These are phyloP conservation scores for Mesaphorura yosii DNA, from an alignment of 1,140 invertebrate species.

Conservation along the genomic window DNA sequence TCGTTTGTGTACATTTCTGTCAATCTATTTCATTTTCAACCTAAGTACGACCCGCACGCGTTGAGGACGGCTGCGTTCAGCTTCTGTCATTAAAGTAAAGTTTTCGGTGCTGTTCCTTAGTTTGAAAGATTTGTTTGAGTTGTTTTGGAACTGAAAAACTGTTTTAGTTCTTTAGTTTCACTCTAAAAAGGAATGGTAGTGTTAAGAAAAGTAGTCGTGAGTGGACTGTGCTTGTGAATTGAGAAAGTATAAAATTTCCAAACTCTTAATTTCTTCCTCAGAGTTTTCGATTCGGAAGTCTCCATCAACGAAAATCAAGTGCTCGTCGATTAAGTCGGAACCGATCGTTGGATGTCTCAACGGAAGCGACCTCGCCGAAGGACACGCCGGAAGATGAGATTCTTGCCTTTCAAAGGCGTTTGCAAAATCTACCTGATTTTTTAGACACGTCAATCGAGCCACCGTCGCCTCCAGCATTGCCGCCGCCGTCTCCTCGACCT, in stretches of 20 bases:
- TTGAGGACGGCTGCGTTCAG: too few species aligned
- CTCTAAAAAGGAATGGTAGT: too few species aligned
- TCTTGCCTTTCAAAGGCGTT: conserved; percentile 42
- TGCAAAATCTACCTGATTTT: conserved; percentile 44
- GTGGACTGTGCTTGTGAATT: too few species aligned
- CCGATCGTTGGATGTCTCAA: conserved; percentile 26
- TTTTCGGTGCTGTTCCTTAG: too few species aligned
- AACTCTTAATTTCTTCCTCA: conserved; percentile 1
- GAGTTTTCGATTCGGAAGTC: conserved; percentile 30
- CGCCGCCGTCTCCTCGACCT: conserved; percentile 35
- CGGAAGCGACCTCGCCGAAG: conserved; percentile 28
- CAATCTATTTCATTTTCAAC: too few species aligned
- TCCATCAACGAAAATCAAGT: conserved; percentile 23
- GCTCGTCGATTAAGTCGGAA: conserved; percentile 25
- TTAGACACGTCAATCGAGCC: conserved; percentile 30
- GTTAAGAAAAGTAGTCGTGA: too few species aligned
- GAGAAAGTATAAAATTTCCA: background rate
- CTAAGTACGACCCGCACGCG: too few species aligned
- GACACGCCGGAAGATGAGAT: conserved; percentile 43
- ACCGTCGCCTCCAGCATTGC: conserved; percentile 33
- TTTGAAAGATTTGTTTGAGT: too few species aligned
- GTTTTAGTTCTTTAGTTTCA: too few species aligned
- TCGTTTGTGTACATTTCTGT: too few species aligned
- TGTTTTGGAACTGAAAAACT: too few species aligned
- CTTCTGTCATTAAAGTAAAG: too few species aligned